These are phyloP conservation scores for Branchellion lobata DNA, from an alignment of 2,888 invertebrate genomes.

Conservation along the genomic window DNA sequence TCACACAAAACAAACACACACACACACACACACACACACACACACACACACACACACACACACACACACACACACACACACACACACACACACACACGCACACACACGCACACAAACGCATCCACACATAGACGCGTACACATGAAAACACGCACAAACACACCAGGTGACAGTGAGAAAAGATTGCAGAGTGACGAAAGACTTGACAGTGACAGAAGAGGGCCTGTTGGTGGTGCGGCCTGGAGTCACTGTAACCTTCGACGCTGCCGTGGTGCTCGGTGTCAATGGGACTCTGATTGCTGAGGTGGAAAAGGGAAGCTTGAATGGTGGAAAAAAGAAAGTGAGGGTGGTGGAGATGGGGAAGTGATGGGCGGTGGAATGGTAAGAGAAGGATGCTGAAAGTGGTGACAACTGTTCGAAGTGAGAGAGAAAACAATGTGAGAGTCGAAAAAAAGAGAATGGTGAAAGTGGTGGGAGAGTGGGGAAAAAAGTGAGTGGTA, in stretches of 20 bases:
- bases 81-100: neutral
- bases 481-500: no score
- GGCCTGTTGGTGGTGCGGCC: constrained; percentile 82
- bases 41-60: neutral
- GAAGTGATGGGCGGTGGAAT: no score
- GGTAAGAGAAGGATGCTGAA: neutral
- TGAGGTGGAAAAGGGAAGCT: constrained; percentile 67
- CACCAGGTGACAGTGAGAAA: constrained; percentile 31
- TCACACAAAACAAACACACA: neutral
- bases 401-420: neutral
- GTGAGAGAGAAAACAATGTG: no score
- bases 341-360: no score
- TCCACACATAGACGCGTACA: no score
- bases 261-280: constrained; percentile 87
- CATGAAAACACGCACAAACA: neutral
- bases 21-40: neutral
- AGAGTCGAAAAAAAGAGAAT: no score
- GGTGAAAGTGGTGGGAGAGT: neutral
- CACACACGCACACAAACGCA: neutral
- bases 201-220: constrained; percentile 76
- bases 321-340: neutral
- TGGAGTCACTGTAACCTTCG: constrained; percentile 84
- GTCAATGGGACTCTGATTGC: constrained; percentile 85
- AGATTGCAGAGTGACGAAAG: constrained; percentile 58
- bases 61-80: neutral